A percentile compares a stretch with the other conserved stretches of the same genome.
These are phyloP conservation scores for Nemopilema nomurai DNA, from an alignment of 30 jellyfish, hydroid and myxozoan species.

Conservation along the genomic window DNA sequence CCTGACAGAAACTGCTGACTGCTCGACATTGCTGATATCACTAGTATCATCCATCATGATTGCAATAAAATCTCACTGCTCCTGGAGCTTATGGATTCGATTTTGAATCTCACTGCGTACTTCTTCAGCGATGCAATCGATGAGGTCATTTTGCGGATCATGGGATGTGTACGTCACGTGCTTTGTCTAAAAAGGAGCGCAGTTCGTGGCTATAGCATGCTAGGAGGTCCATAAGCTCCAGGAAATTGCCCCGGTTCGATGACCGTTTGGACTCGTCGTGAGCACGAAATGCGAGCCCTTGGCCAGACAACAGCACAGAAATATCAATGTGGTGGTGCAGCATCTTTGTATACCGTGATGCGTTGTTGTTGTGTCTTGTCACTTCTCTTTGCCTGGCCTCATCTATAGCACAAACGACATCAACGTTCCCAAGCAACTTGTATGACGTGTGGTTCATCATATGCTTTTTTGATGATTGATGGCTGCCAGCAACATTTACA, in stretches of 20 bases:
- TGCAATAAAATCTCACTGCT: constrained; percentile 7
- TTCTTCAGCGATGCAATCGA: constrained; percentile 42
- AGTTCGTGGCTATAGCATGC: constrained; percentile 60
- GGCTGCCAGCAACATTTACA: constrained; percentile 56
- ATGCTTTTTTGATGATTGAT: constrained; percentile 67
- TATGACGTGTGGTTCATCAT: constrained; percentile 44
- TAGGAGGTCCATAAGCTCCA: constrained; percentile 55
- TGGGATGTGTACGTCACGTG: too few relatives aligned
- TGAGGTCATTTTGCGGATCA: too few relatives aligned
- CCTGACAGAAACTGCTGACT: constrained; percentile 50
- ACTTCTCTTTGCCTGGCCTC: constrained; percentile 65
- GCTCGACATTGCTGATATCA: constrained; percentile 53
- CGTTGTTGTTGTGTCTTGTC: constrained; percentile 44
- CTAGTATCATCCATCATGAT: constrained; percentile 52
- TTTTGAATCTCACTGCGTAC: constrained; percentile 52
- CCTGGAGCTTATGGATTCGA: constrained; percentile 21
- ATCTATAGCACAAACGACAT: constrained; percentile 55
- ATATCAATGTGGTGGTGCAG: constrained; percentile 54
- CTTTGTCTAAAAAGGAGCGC: constrained; percentile 53
- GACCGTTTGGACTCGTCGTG: constrained; percentile 41
- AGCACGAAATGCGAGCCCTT: constrained; percentile 55
- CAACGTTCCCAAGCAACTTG: constrained; percentile 41
- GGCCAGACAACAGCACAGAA: constrained; percentile 42
- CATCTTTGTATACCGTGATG: constrained; percentile 50
- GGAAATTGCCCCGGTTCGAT: constrained; percentile 46